phyloP scores from a whole-genome alignment of 2,113 vertebrate species.

The Hiodon alosoides region DNA sequence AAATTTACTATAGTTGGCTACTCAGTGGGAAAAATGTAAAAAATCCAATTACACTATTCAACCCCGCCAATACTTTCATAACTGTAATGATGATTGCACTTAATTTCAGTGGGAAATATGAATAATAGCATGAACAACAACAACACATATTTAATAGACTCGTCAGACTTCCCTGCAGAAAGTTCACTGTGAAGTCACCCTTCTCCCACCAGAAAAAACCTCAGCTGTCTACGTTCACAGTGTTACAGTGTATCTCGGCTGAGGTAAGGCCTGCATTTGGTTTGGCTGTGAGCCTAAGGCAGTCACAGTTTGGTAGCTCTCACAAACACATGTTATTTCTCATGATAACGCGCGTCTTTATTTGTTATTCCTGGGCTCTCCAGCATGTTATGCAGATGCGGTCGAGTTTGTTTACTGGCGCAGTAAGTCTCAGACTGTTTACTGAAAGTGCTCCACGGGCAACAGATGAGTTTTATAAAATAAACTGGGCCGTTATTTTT shows the following conservation, averaged over 20 bases:
- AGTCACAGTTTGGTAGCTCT: conserved; percentile 32
- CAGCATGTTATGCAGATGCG: conserved; percentile 4
- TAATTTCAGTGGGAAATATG: background rate
- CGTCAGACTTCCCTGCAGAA: background rate
- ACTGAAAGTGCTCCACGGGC: conserved; percentile 27
- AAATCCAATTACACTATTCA: too few relatives aligned
- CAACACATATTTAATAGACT: background rate
- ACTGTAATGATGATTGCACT: too few relatives aligned
- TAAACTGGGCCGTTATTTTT: conserved; percentile 22
- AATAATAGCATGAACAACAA: background rate
- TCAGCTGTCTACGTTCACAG: background rate
- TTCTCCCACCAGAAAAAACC: background rate
- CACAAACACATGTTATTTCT: conserved; percentile 31
- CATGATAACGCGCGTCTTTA: conserved; percentile 16
- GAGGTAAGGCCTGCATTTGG: conserved; percentile 8
- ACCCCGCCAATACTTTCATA: too few relatives aligned
- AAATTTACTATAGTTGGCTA: too few relatives aligned
- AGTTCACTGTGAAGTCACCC: background rate
- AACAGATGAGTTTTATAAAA: conserved; percentile 36
- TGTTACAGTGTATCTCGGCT: background rate
- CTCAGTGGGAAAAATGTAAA: too few relatives aligned
- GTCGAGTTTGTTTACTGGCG: conserved; percentile 32
- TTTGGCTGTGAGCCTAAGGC: conserved; percentile 24
- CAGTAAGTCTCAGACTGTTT: conserved; percentile 26
- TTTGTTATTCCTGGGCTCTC: conserved; percentile 20